Evolutionary conservation across 2,113 vertebrate genomes (phyloP).

Genomic region (Campylomormyrus numenius): DNA sequence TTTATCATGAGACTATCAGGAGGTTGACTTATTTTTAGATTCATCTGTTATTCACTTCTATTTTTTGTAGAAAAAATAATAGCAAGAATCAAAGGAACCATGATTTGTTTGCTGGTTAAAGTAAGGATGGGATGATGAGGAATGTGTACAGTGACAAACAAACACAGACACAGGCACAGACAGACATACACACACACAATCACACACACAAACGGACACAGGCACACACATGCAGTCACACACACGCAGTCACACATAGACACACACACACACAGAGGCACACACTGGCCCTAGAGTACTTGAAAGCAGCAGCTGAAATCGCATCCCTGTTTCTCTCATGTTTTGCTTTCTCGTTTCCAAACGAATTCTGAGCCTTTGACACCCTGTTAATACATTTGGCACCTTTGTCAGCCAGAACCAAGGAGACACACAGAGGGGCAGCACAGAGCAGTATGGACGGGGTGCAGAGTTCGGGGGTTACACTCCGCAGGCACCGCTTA

Average conservation of each 20-base stretch:
- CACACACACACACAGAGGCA: not conserved
- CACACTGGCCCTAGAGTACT: slow-evolving; percentile 3
- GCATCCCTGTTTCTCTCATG: not conserved
- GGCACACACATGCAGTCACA: no score
- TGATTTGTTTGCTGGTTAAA: not conserved
- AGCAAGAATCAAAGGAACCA: not conserved
- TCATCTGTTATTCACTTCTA: not conserved
- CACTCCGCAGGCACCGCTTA: slow-evolving; percentile 27
- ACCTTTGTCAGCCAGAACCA: slow-evolving; percentile 35
- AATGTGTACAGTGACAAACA: not conserved
- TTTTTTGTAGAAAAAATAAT: not conserved
- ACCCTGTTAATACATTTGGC: slow-evolving; percentile 41
- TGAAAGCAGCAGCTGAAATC: slow-evolving; percentile 2
- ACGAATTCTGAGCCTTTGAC: slow-evolving; percentile 22
- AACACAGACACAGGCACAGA: no score
- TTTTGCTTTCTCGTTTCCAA: not conserved
- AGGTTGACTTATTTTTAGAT: not conserved
- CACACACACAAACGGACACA: no score
- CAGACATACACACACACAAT: no score
- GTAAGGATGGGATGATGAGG: not conserved
- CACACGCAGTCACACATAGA: no score
- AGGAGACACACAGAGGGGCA: slow-evolving; percentile 29
- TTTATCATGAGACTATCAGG: not conserved
- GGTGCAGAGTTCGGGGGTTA: not conserved
- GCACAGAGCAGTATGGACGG: slow-evolving; percentile 5